Base-by-base conservation (phyloP, 2,113 vertebrate genomes). In the Phyllostomus discolor region DNA sequence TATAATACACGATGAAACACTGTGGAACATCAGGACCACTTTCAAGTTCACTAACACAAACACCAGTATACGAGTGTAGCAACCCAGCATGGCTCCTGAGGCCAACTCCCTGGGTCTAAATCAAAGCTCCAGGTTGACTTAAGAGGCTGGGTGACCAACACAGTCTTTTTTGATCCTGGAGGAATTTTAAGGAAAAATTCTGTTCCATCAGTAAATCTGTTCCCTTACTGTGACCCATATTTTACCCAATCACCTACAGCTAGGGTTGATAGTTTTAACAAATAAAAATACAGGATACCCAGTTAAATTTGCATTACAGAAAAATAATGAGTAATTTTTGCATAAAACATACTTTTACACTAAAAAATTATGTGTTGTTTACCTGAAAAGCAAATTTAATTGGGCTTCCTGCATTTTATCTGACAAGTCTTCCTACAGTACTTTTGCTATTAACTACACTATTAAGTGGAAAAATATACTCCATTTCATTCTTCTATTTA, bases 401-500 rank as follows among this genome's bases (percentile, higher is more conserved):
- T 69, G 10, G 57, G 28, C 1, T 19, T 35, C 28, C 64, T 84
- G 1, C 84, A 92, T 52, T 83, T 92, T 95, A 67, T 43, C 88
- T 82, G 52, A 48, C 52, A 88, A 50, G 24, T 33, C 41, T 72
- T 80, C 19, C n/a, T 62, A 24, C 5, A 93, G 41, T 54, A 41
- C 38, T 75, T 76, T 72, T 70, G 64, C 79, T 76, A 88, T 88
- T 31, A 66, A 52, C 17, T 52, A 20, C 48, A 75, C 33, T 79
- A 28, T 62, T 26, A 62, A 62, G 28, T 26, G 59, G 59, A 62
- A 62, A 62, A 62, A 24, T 62, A 62, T 28, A 62, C 80, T 75
- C n/a, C 38, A 67, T 41, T 94, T 93, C 62, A 86, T 76, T 94
- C 64, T 95, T 92, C 64, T 83, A 50, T 46, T 93, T 80, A 88